Evolutionary conservation across 2,888 invertebrate species (phyloP).

Genomic region (Brachyptera risi): DNA sequence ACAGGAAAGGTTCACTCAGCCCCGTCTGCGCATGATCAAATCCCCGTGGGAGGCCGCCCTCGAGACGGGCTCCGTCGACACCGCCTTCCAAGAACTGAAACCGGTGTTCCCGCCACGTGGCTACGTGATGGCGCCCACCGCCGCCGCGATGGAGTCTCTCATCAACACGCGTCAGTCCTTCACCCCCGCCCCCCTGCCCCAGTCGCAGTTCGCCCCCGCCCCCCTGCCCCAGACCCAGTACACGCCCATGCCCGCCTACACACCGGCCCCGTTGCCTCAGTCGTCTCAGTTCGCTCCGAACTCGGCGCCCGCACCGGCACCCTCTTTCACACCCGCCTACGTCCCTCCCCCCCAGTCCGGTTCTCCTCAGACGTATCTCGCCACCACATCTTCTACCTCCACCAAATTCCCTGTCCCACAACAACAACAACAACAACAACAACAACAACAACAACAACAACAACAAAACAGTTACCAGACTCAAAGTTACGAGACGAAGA

Average conservation of each 20-base stretch:
- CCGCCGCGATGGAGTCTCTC: conserved; percentile 26
- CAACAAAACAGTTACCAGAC: not conserved
- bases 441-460: not conserved
- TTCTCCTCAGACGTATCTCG: conserved; percentile 13
- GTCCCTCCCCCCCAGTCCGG: not conserved
- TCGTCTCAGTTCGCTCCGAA: conserved; percentile 1
- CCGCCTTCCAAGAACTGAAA: conserved; percentile 57
- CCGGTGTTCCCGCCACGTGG: conserved; percentile 30
- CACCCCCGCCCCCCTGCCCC: not conserved
- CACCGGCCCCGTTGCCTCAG: not conserved
- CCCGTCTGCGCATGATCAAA: conserved; percentile 57
- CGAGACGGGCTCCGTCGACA: conserved; percentile 64
- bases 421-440: conserved; percentile 3
- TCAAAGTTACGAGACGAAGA: not conserved
- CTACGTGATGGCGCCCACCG: conserved; percentile 34
- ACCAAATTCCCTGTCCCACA: not conserved
- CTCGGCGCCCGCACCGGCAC: not conserved
- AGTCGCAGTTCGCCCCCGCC: not conserved
- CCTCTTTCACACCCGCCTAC: conserved; percentile 6
- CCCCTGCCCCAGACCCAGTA: not conserved
- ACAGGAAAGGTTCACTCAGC: conserved; percentile 56
- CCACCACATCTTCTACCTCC: not conserved
- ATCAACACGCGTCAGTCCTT: not conserved
- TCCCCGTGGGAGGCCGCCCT: conserved; percentile 71
- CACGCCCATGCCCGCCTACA: not conserved